Evolutionary conservation across 1,140 invertebrate genomes (phyloP), one percentile per base, ranked within the genome.

Genomic region (Tetragonula clypearis): DNA sequence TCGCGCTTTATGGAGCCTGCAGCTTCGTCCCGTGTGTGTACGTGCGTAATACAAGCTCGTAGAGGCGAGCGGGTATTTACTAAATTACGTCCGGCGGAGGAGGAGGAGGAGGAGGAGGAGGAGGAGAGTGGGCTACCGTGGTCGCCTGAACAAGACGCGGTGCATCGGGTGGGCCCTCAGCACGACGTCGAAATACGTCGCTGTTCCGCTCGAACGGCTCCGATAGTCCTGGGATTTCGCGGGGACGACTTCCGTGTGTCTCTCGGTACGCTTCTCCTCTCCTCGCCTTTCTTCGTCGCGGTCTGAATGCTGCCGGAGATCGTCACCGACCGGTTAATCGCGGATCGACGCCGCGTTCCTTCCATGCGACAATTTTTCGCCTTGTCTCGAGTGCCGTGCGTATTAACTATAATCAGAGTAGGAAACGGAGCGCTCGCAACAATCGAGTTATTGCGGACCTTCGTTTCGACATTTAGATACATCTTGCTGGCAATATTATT

Each of bases 1-100:
- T 90, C 84, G 80, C 88, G 79, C 86, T 90, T 90, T 90, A 90
- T 88, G 62, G 66, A 88, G 73, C 41, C 35, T 56, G 55, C 65
- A 49, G 58, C 65, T 62, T 30, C n/a, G 87, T 62, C 49, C 56
- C 66, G 73, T 58, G 76, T 58, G 76, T 79, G 73, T 82, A 84
- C 62, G 77, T 60, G 83, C 84, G 86, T 82, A 82, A 85, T 71
- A 79, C 86, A 79, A 82, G 62, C 87, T 75, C 71, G 79, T 82
- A 86, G 72, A 86, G 77, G 79, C 62, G 85, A 58, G 58, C 76
- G 76, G 68, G 71, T 87, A 85, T 89, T 90, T 73, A 81, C 79
- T 90, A 89, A 90, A 90, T 90, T 89, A 87, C 89, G 82, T 89
- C 86, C 86, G 87, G 87, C 84, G 88, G 56, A 79, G 68, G 15